A percentile compares a stretch with the other conserved stretches of the same genome.
phyloP scores from a whole-genome alignment of 1,140 invertebrate species.

The Zaprionus gabonicus region DNA sequence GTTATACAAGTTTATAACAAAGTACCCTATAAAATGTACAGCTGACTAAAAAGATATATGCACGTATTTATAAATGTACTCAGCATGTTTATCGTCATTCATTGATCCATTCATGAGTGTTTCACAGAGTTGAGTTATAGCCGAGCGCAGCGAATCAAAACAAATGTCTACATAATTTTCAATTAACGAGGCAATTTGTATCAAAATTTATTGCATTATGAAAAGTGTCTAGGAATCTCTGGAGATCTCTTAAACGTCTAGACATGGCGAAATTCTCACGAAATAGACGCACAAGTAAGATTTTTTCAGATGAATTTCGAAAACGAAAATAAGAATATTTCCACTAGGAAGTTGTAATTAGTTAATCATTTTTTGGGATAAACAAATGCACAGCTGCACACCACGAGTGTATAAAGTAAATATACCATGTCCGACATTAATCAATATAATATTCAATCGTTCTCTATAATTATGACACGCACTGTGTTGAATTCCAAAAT shows the following conservation, averaged over 20 bases:
- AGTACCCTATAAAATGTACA: slow-evolving; percentile 11
- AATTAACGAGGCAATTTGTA: slow-evolving; percentile 61
- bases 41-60: not conserved
- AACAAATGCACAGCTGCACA: not conserved
- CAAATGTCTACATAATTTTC: slow-evolving; percentile 63
- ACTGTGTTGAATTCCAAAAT: not conserved
- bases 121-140: slow-evolving; percentile 46
- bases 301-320: not conserved
- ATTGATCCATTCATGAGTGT: slow-evolving; percentile 40
- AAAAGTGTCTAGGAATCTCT: slow-evolving; percentile 16
- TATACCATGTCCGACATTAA: not conserved
- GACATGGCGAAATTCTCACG: slow-evolving; percentile 45
- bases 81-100: slow-evolving; percentile 37
- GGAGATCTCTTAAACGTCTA: slow-evolving; percentile 30
- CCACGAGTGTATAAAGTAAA: not conserved
- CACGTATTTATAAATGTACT: not conserved
- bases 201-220: slow-evolving; percentile 66
- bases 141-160: slow-evolving; percentile 54
- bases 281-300: slow-evolving; percentile 29
- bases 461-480: not conserved
- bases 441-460: not conserved
- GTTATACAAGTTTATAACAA: slow-evolving; percentile 3
- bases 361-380: not conserved
- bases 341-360: not conserved
- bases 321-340: not conserved